Evolutionary conservation across 2,113 vertebrate genomes (phyloP), one percentile per base, ranked within the genome.

Genomic region (Marcusenius ussheri): DNA sequence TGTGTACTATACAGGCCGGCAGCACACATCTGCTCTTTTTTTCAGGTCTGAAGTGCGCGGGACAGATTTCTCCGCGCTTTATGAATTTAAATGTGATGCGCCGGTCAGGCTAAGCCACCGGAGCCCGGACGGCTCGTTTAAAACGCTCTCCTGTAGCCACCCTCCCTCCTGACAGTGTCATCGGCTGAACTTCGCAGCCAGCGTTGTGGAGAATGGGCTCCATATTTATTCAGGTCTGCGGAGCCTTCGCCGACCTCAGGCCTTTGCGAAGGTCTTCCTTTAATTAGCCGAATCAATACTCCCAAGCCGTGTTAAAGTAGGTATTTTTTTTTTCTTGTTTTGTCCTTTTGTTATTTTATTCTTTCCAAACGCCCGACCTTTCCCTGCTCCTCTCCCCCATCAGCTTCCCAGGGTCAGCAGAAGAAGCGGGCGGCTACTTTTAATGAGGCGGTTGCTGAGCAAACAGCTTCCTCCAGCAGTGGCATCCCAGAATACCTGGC

Each of bases 231-330:
- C 92, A 91, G 93, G 93, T 95, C 94, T 92, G 91, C 93, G 91
- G 35, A 88, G 92, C 92, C 93, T 92, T 91, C 84, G 89, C 91
- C 77, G 89, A 93, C 94, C 94, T 93, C 92, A 92, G 92, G 94
- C 93, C 91, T 91, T 93, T 93, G 93, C 93, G 93, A 94, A 89
- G 91, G 92, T 93, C 93, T 93, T 93, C 93, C 95, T 96, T 96
- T 94, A 96, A 96, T 96, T 95, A 95, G 94, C 93, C 91, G 91
- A 95, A 96, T 95, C 94, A 94, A 95, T 95, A 95, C 91, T 88
- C 91, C 9, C 83, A 92, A 92, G 91, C 92, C 88, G 90, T 87
- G 86, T 49, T 90, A 92, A 93, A 94, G 93, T 91, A 87, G 92
- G 88, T 90, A 7, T 56, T 87, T 89, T 87, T 94, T 94, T 90